Conservation (phyloP, 1,140 invertebrate species). For the Panonychus citri region DNA sequence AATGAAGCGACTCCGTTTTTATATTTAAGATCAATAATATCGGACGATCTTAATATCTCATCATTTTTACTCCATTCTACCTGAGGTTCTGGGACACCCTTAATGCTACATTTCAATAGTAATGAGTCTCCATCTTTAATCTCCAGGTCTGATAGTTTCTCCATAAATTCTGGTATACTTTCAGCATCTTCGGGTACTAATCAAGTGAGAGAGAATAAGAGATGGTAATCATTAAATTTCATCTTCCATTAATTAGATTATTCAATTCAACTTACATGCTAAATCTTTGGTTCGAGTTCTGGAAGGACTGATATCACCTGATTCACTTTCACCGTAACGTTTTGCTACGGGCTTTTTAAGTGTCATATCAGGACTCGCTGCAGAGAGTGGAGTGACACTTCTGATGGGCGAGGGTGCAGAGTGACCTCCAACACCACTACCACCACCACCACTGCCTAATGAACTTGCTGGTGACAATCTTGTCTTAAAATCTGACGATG, state of each 20-base stretch:
- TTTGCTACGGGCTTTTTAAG: background rate
- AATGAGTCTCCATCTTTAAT: slow-evolving; percentile 59
- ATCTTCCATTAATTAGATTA: background rate
- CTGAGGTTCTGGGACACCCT: slow-evolving; percentile 82
- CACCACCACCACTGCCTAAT: no score
- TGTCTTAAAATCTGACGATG: background rate
- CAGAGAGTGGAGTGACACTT: background rate
- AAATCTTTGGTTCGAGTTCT: background rate
- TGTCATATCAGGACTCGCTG: background rate
- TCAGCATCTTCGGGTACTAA: slow-evolving; percentile 12
- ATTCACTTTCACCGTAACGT: background rate
- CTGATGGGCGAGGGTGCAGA: background rate
- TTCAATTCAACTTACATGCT: background rate
- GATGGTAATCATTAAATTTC: background rate
- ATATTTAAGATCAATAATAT: slow-evolving; percentile 72
- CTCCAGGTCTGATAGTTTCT: slow-evolving; percentile 40
- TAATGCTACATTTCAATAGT: slow-evolving; percentile 63
- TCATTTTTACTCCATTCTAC: slow-evolving; percentile 85
- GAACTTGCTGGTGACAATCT: background rate
- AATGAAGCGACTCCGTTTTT: slow-evolving; percentile 60
- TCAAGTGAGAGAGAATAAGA: background rate
- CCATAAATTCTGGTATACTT: slow-evolving; percentile 42
- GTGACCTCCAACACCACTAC: no score
- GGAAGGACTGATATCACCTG: background rate
- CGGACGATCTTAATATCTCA: slow-evolving; percentile 51